phyloP scores from a whole-genome alignment of 2,113 vertebrate genomes.

The Origma solitaria region DNA sequence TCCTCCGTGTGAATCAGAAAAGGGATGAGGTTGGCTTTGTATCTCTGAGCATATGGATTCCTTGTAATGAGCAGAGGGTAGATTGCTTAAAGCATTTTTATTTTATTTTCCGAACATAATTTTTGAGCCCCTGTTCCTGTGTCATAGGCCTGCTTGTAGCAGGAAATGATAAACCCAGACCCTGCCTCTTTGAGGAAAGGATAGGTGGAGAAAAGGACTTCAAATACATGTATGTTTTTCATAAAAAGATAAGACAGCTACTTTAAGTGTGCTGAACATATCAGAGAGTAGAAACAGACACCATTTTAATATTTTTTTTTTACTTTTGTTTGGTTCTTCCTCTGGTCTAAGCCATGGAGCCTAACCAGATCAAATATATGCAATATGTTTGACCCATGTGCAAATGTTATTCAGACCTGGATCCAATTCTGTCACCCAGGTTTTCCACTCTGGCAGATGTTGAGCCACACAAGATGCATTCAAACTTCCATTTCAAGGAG shows the following conservation, averaged over 20 bases:
- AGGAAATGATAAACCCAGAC: conserved; percentile 18
- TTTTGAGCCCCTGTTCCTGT: background rate
- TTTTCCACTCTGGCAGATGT: background rate
- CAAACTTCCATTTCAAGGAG: background rate
- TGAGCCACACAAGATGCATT: background rate
- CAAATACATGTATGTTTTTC: background rate
- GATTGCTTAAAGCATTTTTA: background rate
- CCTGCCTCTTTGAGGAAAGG: background rate
- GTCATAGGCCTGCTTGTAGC: background rate
- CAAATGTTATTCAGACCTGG: background rate
- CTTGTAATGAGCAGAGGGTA: background rate
- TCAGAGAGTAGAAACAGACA: background rate
- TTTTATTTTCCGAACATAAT: background rate
- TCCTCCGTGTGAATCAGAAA: background rate
- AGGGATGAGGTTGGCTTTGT: background rate
- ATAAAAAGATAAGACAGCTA: background rate
- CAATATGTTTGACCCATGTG: background rate
- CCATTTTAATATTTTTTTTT: too few relatives aligned
- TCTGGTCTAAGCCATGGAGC: background rate
- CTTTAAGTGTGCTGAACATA: background rate
- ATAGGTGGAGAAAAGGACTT: conserved; percentile 20
- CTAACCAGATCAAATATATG: background rate
- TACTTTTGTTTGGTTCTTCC: background rate
- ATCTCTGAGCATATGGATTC: background rate
- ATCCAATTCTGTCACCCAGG: background rate